A percentile compares a stretch with the other conserved stretches of the same genome.
phyloP scores from a whole-genome alignment of 2,797 vertebrate genomes.

The Pipistrellus nathusii region DNA sequence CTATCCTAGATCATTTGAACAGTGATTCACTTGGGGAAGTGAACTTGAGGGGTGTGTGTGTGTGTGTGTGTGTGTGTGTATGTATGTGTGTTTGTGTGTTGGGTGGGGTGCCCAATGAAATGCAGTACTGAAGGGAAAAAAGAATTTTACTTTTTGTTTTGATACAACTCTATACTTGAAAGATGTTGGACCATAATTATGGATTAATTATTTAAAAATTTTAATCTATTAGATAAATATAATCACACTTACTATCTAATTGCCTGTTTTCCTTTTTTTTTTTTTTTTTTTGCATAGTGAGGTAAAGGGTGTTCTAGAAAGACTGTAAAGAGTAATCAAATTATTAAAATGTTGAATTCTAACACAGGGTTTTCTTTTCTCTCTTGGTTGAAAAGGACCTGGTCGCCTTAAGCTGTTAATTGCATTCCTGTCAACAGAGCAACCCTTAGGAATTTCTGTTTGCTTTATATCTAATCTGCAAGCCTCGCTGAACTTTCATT shows the following conservation, averaged over 20 bases:
- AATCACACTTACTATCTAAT: neutral
- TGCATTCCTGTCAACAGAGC: constrained; percentile 82
- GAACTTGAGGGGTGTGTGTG: neutral
- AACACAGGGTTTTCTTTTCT: neutral
- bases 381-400: neutral
- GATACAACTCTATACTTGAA: neutral
- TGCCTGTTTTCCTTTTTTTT: neutral
- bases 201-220: neutral
- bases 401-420: constrained; percentile 78
- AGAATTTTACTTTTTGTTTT: neutral
- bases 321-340: neutral
- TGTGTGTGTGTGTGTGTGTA: neutral
- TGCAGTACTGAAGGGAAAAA: neutral
- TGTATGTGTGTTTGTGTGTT: neutral
- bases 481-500: constrained; percentile 71
- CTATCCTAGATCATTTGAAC: neutral
- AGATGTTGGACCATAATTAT: neutral
- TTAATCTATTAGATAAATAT: neutral
- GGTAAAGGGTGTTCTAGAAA: neutral
- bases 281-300: neutral
- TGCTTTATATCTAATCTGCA: constrained; percentile 81
- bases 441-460: constrained; percentile 80
- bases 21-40: neutral
- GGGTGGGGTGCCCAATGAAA: neutral
- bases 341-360: constrained; percentile 29